Evolutionary conservation across 2,888 invertebrate genomes (phyloP).

Genomic region (Sinentomon sp.): DNA sequence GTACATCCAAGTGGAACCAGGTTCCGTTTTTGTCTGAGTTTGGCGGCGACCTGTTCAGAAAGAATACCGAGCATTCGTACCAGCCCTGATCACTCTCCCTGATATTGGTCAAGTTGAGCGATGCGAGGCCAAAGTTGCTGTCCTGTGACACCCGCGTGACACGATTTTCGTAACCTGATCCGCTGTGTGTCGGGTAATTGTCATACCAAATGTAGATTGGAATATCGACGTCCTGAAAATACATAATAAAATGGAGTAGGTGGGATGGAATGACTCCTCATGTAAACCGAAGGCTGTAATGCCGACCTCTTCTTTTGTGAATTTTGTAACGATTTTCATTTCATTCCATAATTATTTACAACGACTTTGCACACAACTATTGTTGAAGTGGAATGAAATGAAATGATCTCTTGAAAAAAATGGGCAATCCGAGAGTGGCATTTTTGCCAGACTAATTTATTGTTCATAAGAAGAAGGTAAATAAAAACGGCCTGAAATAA

Average conservation of each 20-base stretch:
- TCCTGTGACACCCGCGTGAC: constrained; percentile 67
- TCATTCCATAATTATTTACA: no score
- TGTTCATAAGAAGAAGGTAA: no score
- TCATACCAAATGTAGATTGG: constrained; percentile 97
- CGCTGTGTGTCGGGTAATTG: constrained; percentile 87
- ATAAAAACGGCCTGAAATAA: no score
- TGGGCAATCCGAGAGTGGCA: no score
- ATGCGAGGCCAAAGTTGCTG: constrained; percentile 39
- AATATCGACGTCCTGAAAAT: constrained; percentile 62
- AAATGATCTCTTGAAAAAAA: no score
- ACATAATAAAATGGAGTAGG: constrained; percentile 19
- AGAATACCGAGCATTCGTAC: constrained; percentile 83
- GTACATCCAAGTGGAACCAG: constrained; percentile 93
- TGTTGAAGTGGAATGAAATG: no score
- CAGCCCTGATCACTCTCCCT: constrained; percentile 81
- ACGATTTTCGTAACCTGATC: constrained; percentile 72
- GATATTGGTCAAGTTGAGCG: constrained; percentile 83
- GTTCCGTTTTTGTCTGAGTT: constrained; percentile 41
- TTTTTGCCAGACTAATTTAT: no score
- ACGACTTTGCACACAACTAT: no score
- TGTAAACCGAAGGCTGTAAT: no score
- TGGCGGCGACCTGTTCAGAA: constrained; percentile 77
- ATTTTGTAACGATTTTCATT: no score
- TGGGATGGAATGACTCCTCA: no score
- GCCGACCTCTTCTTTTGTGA: no score